Base-by-base conservation (phyloP, 2,113 vertebrate species). In the Anas platyrhynchos region DNA sequence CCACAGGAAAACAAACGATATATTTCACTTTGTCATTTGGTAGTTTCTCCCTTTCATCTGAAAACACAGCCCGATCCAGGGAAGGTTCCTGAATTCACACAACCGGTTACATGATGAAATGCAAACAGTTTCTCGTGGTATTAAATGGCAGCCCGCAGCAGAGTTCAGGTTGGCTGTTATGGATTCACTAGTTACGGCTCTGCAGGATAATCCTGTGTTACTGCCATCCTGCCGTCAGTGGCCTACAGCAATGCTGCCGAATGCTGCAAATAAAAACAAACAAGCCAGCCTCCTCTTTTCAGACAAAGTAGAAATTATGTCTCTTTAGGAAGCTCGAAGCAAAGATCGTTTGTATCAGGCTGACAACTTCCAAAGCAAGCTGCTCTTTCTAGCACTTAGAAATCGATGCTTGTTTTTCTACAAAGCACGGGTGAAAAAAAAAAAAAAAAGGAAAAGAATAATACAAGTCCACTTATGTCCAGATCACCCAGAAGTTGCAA, bases 241-340 rank as follows among this genome's bases (percentile, higher is more conserved):
- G 96, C 96, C 96, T 97, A 95, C 94, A 97, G 96, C 93, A 96
- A 96, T 71, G 96, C 96, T 89, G 94, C 91, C 1, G 91, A 97
- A 97, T 89, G 88, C 86, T 89, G 89, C 84, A 96, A 97, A 97
- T 74, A 94, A 97, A 97, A 97, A 97, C 95, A 97, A 97, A 97
- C 96, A 97, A 89, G 69, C 43, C 73, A 71, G 90, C 82, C 93
- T 93, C 74, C 32, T 91, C 88, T 82, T 86, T 92, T 89, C 17
- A 91, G 58, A 96, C 73, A 72, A 93, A 72, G 86, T 6, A 93
- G 79, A 94, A 97, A 92, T 91, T 46, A 89, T 83, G 63, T 82
- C 90, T 85, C 79, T 95, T 95, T 94, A 94, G 95, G 93, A 96
- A 95, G 93, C 87, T 93, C 0, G 52, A 94, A 96, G 95, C 89